Evolutionary conservation across 1,140 invertebrate species (phyloP).

Genomic region (Drosophila watanabei): DNA sequence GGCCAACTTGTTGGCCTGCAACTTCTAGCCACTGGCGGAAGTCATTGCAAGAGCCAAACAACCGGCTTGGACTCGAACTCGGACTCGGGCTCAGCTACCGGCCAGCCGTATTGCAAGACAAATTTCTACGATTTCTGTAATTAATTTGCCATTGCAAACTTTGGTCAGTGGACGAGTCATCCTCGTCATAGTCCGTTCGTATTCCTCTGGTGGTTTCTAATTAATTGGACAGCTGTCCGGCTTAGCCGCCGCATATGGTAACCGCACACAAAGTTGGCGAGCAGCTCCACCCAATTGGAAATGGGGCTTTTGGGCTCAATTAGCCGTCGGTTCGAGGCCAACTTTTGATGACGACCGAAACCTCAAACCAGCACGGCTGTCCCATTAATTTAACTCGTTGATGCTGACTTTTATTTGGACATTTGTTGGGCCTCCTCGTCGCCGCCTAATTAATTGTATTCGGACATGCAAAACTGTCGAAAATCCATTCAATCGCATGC

Average conservation of each 20-base stretch:
- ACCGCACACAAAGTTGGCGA: conserved; percentile 39
- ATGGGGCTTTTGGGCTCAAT: conserved; percentile 65
- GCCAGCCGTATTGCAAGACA: conserved; percentile 60
- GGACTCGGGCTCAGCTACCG: not conserved
- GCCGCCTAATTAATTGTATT: conserved; percentile 74
- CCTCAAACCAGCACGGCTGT: conserved; percentile 28
- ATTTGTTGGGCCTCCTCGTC: conserved; percentile 53
- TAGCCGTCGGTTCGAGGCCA: conserved; percentile 48
- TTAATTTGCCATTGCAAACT: conserved; percentile 83
- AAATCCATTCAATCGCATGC: conserved; percentile 44
- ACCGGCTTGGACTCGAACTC: conserved; percentile 17
- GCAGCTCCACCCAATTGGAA: conserved; percentile 47
- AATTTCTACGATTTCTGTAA: conserved; percentile 83
- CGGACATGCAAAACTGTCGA: conserved; percentile 74
- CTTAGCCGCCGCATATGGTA: conserved; percentile 63
- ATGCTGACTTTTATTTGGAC: conserved; percentile 72
- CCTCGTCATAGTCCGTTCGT: conserved; percentile 59
- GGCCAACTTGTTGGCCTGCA: conserved; percentile 26
- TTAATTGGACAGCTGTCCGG: conserved; percentile 73
- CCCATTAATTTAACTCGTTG: conserved; percentile 62
- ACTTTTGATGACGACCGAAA: conserved; percentile 60
- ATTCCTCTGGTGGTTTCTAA: conserved; percentile 67
- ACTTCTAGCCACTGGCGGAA: conserved; percentile 52
- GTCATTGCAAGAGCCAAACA: conserved; percentile 77
- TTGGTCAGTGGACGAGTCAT: conserved; percentile 61